Percentiles rank a stretch among this genome's conserved stretches.
These are phyloP conservation scores for Sisor rabdophorus DNA, from an alignment of 2,113 vertebrate genomes.

Conservation along the genomic window DNA sequence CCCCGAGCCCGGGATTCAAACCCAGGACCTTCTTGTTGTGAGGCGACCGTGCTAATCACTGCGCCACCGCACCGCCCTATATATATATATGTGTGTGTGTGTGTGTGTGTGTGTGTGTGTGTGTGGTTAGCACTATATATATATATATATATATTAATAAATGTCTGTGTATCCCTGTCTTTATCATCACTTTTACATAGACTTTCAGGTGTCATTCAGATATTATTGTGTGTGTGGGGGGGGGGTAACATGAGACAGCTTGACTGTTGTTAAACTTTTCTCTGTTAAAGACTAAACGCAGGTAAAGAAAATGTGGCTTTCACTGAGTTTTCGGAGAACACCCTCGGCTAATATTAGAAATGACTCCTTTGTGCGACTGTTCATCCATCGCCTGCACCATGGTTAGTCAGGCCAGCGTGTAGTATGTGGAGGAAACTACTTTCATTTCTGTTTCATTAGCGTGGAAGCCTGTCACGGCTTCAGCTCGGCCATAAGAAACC, in stretches of 20 bases:
- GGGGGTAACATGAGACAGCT: slow-evolving; percentile 5
- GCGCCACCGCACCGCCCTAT: no score
- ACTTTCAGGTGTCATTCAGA: slow-evolving; percentile 7
- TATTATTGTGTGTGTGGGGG: not conserved
- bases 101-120: no score
- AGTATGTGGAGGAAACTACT: not conserved
- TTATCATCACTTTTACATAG: not conserved
- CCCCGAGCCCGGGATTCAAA: no score
- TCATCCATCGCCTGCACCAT: not conserved
- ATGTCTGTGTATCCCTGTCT: not conserved
- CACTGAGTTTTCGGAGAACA: not conserved
- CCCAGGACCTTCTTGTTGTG: no score
- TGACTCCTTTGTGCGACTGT: not conserved
- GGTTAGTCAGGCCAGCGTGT: not conserved
- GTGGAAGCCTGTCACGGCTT: not conserved
- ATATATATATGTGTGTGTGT: no score
- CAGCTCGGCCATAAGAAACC: slow-evolving; percentile 46
- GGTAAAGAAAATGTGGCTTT: no score
- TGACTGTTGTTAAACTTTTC: not conserved
- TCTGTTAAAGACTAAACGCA: not conserved
- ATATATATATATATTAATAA: not conserved
- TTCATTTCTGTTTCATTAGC: not conserved
- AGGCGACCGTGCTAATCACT: no score
- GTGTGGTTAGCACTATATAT: no score
- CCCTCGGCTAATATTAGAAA: slow-evolving; percentile 7